A percentile compares a stretch with the other conserved stretches of the same genome.
These are phyloP conservation scores for Sarcophaga rosellei DNA, from an alignment of 2,888 invertebrate genomes.

Conservation along the genomic window DNA sequence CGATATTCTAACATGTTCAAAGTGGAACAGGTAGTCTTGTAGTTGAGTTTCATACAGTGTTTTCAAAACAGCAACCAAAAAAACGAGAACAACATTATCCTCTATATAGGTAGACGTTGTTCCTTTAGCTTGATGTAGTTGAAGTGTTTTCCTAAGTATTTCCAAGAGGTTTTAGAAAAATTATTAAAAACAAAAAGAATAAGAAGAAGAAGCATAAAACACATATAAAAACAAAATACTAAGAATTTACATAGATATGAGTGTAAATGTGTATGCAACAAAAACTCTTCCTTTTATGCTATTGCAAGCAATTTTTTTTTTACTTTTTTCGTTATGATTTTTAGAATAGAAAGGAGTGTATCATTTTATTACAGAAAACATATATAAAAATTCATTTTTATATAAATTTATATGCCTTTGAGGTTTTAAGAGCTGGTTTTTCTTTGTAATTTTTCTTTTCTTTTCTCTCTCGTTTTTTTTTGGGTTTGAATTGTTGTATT, in stretches of 20 bases:
- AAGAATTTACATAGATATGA: constrained; percentile 34
- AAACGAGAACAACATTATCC: constrained; percentile 5
- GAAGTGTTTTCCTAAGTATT: constrained; percentile 9
- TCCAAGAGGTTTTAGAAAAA: constrained; percentile 42
- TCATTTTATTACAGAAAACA: constrained; percentile 10
- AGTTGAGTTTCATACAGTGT: neutral
- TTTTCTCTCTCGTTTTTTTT: constrained; percentile 4
- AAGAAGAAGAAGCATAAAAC: neutral
- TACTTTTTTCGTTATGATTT: neutral
- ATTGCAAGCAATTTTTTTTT: neutral
- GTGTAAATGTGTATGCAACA: constrained; percentile 8
- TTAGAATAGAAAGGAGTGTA: neutral
- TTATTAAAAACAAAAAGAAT: constrained; percentile 12
- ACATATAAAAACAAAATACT: neutral
- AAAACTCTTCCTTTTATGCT: neutral
- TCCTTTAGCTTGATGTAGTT: neutral
- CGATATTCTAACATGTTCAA: neutral
- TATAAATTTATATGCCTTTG: constrained; percentile 50
- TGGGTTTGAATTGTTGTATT: constrained; percentile 31
- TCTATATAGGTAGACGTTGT: neutral
- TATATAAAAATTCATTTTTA: constrained; percentile 31
- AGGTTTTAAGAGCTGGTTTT: neutral
- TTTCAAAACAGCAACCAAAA: constrained; percentile 27
- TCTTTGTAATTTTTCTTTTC: no score
- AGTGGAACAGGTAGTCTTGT: neutral